Evolutionary conservation across 2,113 vertebrate species (phyloP), one percentile per base, ranked within the genome.

Genomic region (Micronycteris hirsuta): DNA sequence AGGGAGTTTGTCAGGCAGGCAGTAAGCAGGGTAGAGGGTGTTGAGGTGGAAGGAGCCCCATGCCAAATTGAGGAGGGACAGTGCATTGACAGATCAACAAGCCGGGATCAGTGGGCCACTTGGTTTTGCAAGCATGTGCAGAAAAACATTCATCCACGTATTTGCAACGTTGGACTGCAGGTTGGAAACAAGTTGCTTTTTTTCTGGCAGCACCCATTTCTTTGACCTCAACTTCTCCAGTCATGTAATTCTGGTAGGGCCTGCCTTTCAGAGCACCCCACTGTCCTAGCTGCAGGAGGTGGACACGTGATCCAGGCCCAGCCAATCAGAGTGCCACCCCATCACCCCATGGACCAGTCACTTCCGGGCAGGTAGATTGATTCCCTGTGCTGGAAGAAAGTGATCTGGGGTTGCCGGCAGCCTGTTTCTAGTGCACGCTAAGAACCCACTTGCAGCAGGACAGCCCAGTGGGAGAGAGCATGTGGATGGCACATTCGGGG

Each of bases 401-500:
- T 28, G 56, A n/a, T 8, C 20, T 33, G 9, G 22, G 49, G 19
- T 17, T n/a, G 63, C 33, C 47, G 33, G 12, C 41, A 33, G 13
- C 52, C 22, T 2, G 33, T 36, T 90, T 71, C 38, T 38, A 54
- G 47, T 3, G 43, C 41, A 13, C 16, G 2, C 0, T 36, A 33
- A 56, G 82, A 71, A 33, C 33, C 20, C 31, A 16, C 31, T n/a
- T 45, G 71, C 13, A 15, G 2, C 19, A 8, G 28, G 54, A 43
- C 15, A 3, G 16, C 26, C 54, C 8, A 4, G 2, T 56, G 6
- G 19, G 87, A 92, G 38, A 4, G 7, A 43, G 52, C 3, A 5
- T 9, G 0, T n/a, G n/a, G 71, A 38, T 0, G 6, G 49, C n/a
- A 31, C n/a, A 3, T 11, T 3, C 4, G 45, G 45, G 3, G 26